A percentile compares a stretch with the other conserved stretches of the same genome.
These are phyloP conservation scores for Drosophila grimshawi DNA, from an alignment of 1,140 invertebrate genomes.

Conservation along the genomic window DNA sequence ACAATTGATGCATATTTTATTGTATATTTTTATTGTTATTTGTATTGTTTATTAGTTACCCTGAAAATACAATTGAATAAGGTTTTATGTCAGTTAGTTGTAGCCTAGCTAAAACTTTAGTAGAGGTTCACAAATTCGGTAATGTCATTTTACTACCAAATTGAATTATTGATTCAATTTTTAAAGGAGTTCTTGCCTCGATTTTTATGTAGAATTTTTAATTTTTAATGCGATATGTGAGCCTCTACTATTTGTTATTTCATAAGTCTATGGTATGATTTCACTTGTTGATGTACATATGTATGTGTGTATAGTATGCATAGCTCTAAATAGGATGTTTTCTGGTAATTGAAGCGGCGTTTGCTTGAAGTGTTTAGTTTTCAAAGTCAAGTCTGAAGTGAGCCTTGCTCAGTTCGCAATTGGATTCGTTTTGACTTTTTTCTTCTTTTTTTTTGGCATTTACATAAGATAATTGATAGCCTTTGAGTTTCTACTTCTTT, in stretches of 20 bases:
- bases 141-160: no score
- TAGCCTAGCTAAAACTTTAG: constrained; percentile 35
- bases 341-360: no score
- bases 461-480: constrained; percentile 68
- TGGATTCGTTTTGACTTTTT: constrained; percentile 13
- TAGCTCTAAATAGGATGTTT: constrained; percentile 2
- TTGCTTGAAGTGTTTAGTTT: constrained; percentile 12
- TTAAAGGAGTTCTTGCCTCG: no score
- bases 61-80: not conserved
- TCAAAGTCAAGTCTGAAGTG: constrained; percentile 66
- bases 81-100: constrained; percentile 21
- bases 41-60: constrained; percentile 4
- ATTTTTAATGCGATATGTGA: no score
- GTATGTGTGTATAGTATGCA: not conserved
- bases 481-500: constrained; percentile 53
- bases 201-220: no score
- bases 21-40: constrained; percentile 7
- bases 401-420: constrained; percentile 64
- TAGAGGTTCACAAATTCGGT: not conserved
- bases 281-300: not conserved
- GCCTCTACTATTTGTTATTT: not conserved
- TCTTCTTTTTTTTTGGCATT: constrained; percentile 72
- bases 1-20: not conserved
- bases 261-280: constrained; percentile 18
- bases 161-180: no score